These are phyloP conservation scores for Colossoma macropomum DNA, from an alignment of 2,113 vertebrate species.

Conservation along the genomic window DNA sequence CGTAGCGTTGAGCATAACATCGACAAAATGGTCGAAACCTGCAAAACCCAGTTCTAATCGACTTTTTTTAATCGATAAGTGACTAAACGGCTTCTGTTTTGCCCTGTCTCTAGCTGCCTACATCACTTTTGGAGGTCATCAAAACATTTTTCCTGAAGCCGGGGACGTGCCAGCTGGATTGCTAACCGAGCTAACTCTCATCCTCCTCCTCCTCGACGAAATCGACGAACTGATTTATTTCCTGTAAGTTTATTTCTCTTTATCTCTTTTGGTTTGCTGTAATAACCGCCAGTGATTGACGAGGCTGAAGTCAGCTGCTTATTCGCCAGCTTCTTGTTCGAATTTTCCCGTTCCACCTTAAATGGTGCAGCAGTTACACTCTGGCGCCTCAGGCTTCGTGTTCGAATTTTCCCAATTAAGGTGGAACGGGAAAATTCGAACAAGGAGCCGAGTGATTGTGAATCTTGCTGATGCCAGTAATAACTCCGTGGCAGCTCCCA, in stretches of 20 bases:
- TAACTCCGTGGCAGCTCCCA: background rate
- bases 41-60: background rate
- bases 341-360: too few species aligned
- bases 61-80: background rate
- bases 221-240: background rate
- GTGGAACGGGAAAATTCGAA: too few species aligned
- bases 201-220: background rate
- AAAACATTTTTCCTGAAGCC: slow-evolving; percentile 8
- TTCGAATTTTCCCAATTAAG: too few species aligned
- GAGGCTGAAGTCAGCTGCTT: too few species aligned
- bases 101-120: background rate
- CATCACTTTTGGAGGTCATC: slow-evolving; percentile 32
- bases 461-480: background rate
- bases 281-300: background rate
- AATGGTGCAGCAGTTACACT: too few species aligned
- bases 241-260: background rate
- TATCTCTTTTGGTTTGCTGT: background rate
- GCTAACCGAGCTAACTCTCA: background rate
- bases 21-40: background rate
- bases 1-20: background rate
- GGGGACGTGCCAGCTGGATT: background rate
- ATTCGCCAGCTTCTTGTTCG: too few species aligned
- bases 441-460: background rate
- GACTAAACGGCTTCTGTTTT: background rate
- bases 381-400: too few species aligned